These are phyloP conservation scores for Drosophila persimilis DNA, from an alignment of 1,140 invertebrate genomes.

Conservation along the genomic window DNA sequence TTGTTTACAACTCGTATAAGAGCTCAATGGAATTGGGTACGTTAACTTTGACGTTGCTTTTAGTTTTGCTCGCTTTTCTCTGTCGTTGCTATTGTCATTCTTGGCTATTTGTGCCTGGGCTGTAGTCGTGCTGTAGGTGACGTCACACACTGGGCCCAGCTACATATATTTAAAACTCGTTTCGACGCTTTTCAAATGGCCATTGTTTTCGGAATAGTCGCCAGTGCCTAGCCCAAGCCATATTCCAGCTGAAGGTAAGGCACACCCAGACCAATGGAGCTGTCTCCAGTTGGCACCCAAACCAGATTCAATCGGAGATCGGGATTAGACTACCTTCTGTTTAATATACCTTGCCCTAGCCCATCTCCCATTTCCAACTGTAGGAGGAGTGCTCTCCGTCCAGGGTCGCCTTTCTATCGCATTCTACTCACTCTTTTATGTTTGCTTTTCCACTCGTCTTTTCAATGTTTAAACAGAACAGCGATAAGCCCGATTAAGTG, in stretches of 20 bases:
- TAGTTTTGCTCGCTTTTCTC: slow-evolving; percentile 36
- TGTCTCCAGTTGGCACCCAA: too few species aligned
- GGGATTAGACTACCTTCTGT: too few species aligned
- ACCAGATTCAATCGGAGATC: too few species aligned
- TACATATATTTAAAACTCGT: slow-evolving; percentile 71
- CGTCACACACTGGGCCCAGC: slow-evolving; percentile 49
- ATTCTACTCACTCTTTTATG: slow-evolving; percentile 27
- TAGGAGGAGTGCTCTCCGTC: not conserved
- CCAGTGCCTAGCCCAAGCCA: slow-evolving; percentile 16
- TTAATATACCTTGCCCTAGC: too few species aligned
- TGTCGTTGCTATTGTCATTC: slow-evolving; percentile 41
- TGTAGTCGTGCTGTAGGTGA: slow-evolving; percentile 43
- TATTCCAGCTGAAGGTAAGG: not conserved
- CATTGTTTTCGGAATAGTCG: slow-evolving; percentile 54
- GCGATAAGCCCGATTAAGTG: slow-evolving; percentile 47
- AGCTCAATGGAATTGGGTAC: too few species aligned
- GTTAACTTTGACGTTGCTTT: slow-evolving; percentile 58
- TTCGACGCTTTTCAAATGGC: slow-evolving; percentile 43
- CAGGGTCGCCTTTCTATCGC: slow-evolving; percentile 32
- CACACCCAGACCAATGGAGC: too few species aligned
- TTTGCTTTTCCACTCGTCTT: slow-evolving; percentile 34
- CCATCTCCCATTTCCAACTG: slow-evolving; percentile 21
- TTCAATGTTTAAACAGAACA: slow-evolving; percentile 37
- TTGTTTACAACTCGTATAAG: too few species aligned
- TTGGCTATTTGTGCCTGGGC: slow-evolving; percentile 21